These are phyloP conservation scores for Drepana arcuata DNA, from an alignment of 1,140 invertebrate genomes.

Conservation along the genomic window DNA sequence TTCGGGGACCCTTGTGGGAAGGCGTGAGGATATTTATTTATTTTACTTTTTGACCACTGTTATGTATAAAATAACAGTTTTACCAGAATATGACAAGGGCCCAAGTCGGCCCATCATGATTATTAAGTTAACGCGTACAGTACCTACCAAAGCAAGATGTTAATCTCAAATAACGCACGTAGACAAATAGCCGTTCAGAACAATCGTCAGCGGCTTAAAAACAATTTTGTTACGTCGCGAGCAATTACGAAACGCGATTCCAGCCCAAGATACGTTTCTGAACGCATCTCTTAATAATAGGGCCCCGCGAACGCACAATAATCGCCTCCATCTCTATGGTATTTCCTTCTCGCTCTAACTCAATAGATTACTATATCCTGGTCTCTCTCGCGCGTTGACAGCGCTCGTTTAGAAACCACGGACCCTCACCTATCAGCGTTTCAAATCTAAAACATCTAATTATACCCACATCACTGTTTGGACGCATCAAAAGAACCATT, in stretches of 20 bases:
- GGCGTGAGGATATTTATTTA: too few relatives aligned
- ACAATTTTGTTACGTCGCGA: slow-evolving; percentile 61
- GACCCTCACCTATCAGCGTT: slow-evolving; percentile 43
- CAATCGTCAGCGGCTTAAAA: slow-evolving; percentile 64
- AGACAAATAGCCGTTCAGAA: slow-evolving; percentile 65
- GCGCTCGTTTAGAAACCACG: slow-evolving; percentile 43
- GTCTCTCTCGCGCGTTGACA: slow-evolving; percentile 47
- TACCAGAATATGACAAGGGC: too few relatives aligned
- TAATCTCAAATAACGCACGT: slow-evolving; percentile 43
- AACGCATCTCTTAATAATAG: slow-evolving; percentile 67
- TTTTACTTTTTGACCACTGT: too few relatives aligned
- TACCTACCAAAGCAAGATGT: too few relatives aligned
- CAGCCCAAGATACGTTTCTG: slow-evolving; percentile 40
- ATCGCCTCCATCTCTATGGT: slow-evolving; percentile 45
- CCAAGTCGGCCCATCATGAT: too few relatives aligned
- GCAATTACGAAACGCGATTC: slow-evolving; percentile 61
- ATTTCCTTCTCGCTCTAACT: slow-evolving; percentile 28
- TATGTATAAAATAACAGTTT: too few relatives aligned
- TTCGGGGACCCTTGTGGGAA: too few relatives aligned
- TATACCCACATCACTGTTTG: slow-evolving; percentile 64
- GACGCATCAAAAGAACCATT: slow-evolving; percentile 54
- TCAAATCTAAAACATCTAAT: slow-evolving; percentile 64
- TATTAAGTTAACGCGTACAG: too few relatives aligned
- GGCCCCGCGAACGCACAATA: slow-evolving; percentile 41
- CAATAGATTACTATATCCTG: slow-evolving; percentile 7